A percentile compares a stretch with the other conserved stretches of the same genome.
These are phyloP conservation scores for Phoenoteleia sp. DNA, from an alignment of 2,888 invertebrate genomes.

Conservation along the genomic window DNA sequence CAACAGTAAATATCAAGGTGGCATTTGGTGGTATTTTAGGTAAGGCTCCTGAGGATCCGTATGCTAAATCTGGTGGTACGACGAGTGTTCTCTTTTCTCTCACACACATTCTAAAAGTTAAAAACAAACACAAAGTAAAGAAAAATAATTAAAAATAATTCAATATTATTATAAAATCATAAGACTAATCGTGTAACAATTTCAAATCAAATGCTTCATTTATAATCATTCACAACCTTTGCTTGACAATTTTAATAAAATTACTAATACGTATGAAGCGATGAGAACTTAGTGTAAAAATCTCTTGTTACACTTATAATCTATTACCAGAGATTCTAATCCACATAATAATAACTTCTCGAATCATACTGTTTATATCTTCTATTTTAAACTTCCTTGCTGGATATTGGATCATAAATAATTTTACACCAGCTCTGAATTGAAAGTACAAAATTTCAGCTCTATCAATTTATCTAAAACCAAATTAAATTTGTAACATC, in stretches of 20 bases:
- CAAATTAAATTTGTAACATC: too few relatives aligned
- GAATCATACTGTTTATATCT: conserved; percentile 4
- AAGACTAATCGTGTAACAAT: too few relatives aligned
- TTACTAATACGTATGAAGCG: neutral
- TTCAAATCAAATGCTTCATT: too few relatives aligned
- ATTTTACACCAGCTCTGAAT: neutral
- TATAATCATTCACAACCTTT: too few relatives aligned
- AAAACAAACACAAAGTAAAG: conserved; percentile 20
- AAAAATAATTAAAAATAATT: neutral
- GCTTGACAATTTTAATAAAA: neutral
- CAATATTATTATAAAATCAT: neutral
- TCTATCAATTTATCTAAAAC: too few relatives aligned
- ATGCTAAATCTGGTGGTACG: conserved; percentile 95
- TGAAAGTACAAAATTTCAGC: too few relatives aligned
- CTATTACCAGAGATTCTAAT: neutral
- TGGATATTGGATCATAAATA: conserved; percentile 17
- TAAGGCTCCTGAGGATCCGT: conserved; percentile 93
- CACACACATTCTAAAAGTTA: conserved; percentile 91
- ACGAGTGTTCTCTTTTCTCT: conserved; percentile 95
- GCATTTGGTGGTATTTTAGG: conserved; percentile 94
- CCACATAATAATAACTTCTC: neutral
- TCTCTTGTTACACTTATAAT: neutral
- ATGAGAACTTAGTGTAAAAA: neutral
- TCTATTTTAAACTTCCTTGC: conserved; percentile 12
- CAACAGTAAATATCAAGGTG: conserved; percentile 93